Conservation (phyloP, 2,888 invertebrate genomes). For the Dicycla oo region DNA sequence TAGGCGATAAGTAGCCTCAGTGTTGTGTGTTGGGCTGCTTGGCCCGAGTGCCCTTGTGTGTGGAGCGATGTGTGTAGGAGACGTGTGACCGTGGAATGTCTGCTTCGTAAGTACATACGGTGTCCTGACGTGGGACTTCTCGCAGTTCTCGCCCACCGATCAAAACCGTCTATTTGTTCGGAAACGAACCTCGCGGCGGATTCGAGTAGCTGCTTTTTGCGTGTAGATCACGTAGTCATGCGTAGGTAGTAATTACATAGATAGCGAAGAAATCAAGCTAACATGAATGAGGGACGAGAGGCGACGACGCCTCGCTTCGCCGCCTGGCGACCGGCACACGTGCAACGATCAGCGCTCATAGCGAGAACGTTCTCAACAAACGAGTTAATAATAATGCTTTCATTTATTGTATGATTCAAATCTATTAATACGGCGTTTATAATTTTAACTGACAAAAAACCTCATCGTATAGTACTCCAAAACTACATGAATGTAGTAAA, state of each 20-base stretch:
- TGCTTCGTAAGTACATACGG: slow-evolving; percentile 86
- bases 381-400: slow-evolving; percentile 78
- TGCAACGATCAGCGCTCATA: slow-evolving; percentile 75
- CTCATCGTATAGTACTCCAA: slow-evolving; percentile 42
- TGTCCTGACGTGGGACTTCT: slow-evolving; percentile 76
- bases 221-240: slow-evolving; percentile 70
- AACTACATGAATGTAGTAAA: slow-evolving; percentile 36
- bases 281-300: slow-evolving; percentile 79
- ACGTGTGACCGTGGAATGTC: slow-evolving; percentile 87
- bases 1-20: slow-evolving; percentile 75
- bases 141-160: slow-evolving; percentile 73
- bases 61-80: slow-evolving; percentile 85
- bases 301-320: slow-evolving; percentile 81
- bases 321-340: slow-evolving; percentile 83
- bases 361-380: slow-evolving; percentile 76
- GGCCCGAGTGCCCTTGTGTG: slow-evolving; percentile 88
- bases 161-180: slow-evolving; percentile 63
- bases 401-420: slow-evolving; percentile 71
- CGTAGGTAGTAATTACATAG: slow-evolving; percentile 76
- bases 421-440: slow-evolving; percentile 63
- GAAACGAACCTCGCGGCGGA: slow-evolving; percentile 61
- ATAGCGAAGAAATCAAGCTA: slow-evolving; percentile 78
- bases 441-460: slow-evolving; percentile 62
- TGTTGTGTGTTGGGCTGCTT: slow-evolving; percentile 86
- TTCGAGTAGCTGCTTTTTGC: slow-evolving; percentile 71